Percentiles rank a stretch among this genome's conserved stretches.
Evolutionary conservation across 2,888 invertebrate species (phyloP).

Genomic region (Camponotus fellah): DNA sequence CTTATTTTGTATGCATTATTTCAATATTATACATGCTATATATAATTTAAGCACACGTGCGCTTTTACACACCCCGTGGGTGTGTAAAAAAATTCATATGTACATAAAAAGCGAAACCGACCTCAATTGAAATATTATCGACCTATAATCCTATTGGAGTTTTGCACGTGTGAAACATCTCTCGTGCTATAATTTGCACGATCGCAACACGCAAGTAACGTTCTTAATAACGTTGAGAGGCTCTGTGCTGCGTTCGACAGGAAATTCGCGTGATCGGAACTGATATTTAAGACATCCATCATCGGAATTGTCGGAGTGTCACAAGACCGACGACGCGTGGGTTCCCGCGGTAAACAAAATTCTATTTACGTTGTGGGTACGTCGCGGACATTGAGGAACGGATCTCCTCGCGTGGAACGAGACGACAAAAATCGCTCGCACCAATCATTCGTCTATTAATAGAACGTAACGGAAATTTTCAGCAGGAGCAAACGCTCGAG

Average conservation of each 20-base stretch:
- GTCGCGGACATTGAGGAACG: conserved; percentile 10
- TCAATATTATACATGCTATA: background rate
- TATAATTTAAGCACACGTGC: background rate
- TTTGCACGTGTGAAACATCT: background rate
- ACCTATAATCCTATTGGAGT: background rate
- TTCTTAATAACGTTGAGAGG: background rate
- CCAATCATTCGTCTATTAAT: background rate
- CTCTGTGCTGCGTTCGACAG: background rate
- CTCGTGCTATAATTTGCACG: background rate
- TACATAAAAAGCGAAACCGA: background rate
- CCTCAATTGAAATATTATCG: background rate
- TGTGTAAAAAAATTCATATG: background rate
- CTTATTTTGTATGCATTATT: background rate
- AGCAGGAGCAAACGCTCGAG: background rate
- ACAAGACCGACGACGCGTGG: conserved; percentile 35
- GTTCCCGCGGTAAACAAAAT: conserved; percentile 53
- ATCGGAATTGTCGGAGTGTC: conserved; percentile 30
- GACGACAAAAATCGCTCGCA: conserved; percentile 4
- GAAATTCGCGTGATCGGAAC: background rate
- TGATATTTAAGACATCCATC: background rate
- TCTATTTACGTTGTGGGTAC: conserved; percentile 51
- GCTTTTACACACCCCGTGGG: background rate
- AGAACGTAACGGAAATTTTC: conserved; percentile 20
- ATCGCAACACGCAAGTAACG: background rate
- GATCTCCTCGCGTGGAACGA: background rate